These are phyloP conservation scores for Oxyteleia sp. DNA, from an alignment of 2,888 invertebrate species.

Conservation along the genomic window DNA sequence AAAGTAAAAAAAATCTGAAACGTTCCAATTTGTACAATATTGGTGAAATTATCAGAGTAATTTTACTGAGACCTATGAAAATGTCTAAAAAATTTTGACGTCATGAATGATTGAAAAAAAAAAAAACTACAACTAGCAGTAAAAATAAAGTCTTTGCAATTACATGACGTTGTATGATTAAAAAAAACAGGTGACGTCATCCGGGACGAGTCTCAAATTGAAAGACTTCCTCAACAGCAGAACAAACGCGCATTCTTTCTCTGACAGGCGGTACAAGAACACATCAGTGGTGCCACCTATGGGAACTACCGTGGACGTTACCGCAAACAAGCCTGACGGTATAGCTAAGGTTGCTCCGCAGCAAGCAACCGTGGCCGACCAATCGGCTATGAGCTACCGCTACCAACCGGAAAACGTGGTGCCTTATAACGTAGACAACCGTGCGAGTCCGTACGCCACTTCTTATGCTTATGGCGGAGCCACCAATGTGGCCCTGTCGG, in stretches of 20 bases:
- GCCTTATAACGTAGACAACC: slow-evolving; percentile 63
- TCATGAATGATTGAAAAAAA: too few relatives aligned
- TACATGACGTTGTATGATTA: too few relatives aligned
- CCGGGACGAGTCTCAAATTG: slow-evolving; percentile 90
- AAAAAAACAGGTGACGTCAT: slow-evolving; percentile 60
- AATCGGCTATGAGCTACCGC: slow-evolving; percentile 47
- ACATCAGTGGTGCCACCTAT: slow-evolving; percentile 12
- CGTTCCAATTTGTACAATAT: too few relatives aligned
- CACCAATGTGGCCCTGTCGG: neutral
- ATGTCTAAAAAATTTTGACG: too few relatives aligned
- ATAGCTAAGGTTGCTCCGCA: slow-evolving; percentile 20
- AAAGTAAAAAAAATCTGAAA: too few relatives aligned
- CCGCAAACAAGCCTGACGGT: slow-evolving; percentile 29
- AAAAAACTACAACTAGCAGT: too few relatives aligned
- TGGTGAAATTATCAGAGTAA: too few relatives aligned
- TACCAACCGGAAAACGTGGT: slow-evolving; percentile 63
- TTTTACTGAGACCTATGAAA: too few relatives aligned
- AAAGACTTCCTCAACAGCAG: slow-evolving; percentile 95
- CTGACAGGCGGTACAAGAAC: slow-evolving; percentile 19
- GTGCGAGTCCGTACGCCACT: slow-evolving; percentile 29
- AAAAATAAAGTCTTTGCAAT: too few relatives aligned
- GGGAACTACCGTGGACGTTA: neutral
- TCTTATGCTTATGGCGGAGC: slow-evolving; percentile 5
- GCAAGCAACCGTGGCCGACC: slow-evolving; percentile 9
- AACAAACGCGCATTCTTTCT: slow-evolving; percentile 86